These are phyloP conservation scores for Taxidea taxus DNA, from an alignment of 2,113 vertebrate species.

Conservation along the genomic window DNA sequence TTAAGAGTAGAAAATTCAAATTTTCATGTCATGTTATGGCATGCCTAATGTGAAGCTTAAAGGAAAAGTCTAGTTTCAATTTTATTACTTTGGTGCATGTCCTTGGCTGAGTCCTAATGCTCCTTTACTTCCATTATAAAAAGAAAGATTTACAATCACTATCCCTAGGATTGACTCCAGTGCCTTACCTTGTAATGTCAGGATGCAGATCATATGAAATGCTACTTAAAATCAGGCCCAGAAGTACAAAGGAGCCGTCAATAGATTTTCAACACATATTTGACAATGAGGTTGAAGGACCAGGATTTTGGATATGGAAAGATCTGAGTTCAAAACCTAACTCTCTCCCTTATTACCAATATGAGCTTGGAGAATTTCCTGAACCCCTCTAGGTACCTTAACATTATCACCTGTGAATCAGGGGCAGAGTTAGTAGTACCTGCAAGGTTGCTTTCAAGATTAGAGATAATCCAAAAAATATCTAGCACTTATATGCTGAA, in stretches of 20 bases:
- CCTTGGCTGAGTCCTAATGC: neutral
- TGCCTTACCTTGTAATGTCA: neutral
- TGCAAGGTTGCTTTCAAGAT: neutral
- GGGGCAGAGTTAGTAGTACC: neutral
- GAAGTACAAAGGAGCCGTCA: neutral
- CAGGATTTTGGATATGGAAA: neutral
- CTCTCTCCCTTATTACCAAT: neutral
- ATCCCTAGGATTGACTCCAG: neutral
- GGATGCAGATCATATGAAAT: neutral
- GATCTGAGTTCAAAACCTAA: neutral
- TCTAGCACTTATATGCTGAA: neutral
- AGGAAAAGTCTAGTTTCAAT: neutral
- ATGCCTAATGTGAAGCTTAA: neutral
- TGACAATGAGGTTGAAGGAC: neutral
- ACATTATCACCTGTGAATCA: neutral
- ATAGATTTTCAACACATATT: neutral
- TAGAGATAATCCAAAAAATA: neutral
- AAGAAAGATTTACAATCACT: neutral
- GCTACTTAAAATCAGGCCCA: neutral
- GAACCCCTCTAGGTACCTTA: neutral
- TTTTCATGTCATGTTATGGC: neutral
- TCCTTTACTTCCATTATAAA: neutral
- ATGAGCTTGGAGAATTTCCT: neutral
- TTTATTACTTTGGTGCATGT: neutral
- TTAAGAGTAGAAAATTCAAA: neutral